Evolutionary conservation across 53 echinoderm and acorn worm species (phyloP).

Genomic region (Actinopyga echinites): DNA sequence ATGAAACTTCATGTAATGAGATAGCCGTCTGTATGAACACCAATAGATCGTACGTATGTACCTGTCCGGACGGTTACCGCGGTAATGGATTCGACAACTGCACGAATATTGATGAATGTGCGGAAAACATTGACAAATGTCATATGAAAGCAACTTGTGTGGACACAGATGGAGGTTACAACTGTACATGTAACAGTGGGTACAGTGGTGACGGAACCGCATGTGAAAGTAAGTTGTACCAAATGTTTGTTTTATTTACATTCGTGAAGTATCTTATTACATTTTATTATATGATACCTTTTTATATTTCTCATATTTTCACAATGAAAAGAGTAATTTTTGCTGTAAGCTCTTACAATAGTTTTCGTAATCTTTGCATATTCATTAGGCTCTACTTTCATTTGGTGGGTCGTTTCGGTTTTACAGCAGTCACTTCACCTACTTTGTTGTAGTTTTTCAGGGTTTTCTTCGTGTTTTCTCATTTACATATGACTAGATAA

Average conservation of each 20-base stretch:
- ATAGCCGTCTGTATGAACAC: slow-evolving; percentile 15
- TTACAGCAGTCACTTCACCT: no score
- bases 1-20: not conserved
- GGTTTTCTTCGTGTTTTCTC: no score
- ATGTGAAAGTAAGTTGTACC: slow-evolving; percentile 68
- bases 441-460: no score
- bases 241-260: no score
- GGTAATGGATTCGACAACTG: slow-evolving; percentile 51
- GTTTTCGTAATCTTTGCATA: not conserved
- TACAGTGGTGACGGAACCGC: slow-evolving; percentile 66
- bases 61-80: slow-evolving; percentile 13
- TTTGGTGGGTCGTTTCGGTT: no score
- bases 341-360: no score
- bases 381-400: slow-evolving; percentile 3
- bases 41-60: slow-evolving; percentile 11
- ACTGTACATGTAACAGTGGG: slow-evolving; percentile 66
- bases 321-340: no score
- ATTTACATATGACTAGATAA: no score
- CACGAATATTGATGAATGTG: slow-evolving; percentile 76
- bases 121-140: slow-evolving; percentile 28
- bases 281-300: no score
- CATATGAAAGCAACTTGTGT: slow-evolving; percentile 59
- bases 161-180: slow-evolving; percentile 70
- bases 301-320: no score
- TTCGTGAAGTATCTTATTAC: no score